phyloP scores from a whole-genome alignment of 2,888 invertebrate species.

The Nephrotoma appendiculata region DNA sequence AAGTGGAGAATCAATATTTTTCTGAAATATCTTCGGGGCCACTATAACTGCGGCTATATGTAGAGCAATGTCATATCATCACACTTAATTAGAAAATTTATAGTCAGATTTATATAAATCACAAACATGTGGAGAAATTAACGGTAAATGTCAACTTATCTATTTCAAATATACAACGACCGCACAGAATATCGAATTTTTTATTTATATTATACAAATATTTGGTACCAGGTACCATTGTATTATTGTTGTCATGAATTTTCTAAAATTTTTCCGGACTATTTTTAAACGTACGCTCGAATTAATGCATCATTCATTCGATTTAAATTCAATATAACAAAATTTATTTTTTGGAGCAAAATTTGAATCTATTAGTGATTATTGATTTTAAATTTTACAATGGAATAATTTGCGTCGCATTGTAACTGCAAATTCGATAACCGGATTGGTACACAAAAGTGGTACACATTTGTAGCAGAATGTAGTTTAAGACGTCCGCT shows the following conservation, averaged over 20 bases:
- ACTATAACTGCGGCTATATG: too few species aligned
- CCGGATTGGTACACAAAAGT: not conserved
- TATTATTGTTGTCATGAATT: not conserved
- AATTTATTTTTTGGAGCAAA: not conserved
- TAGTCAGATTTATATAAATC: not conserved
- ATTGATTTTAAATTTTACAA: not conserved
- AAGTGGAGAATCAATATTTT: not conserved
- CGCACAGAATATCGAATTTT: not conserved
- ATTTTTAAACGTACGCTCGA: not conserved
- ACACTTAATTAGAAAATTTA: not conserved
- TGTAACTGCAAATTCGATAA: not conserved
- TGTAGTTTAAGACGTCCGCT: too few species aligned
- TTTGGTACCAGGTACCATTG: not conserved
- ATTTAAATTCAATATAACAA: not conserved
- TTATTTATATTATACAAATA: not conserved
- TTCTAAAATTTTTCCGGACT: not conserved
- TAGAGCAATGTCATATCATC: not conserved
- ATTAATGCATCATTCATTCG: not conserved
- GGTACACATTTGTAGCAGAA: too few species aligned
- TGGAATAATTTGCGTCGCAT: not conserved
- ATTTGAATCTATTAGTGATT: not conserved
- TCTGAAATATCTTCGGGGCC: too few species aligned
- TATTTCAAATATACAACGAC: not conserved
- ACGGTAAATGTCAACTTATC: not conserved
- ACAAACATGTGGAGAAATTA: not conserved